A percentile compares a stretch with the other conserved stretches of the same genome.
Conservation (phyloP, 2,888 invertebrate species). For the Dicycla oo region DNA sequence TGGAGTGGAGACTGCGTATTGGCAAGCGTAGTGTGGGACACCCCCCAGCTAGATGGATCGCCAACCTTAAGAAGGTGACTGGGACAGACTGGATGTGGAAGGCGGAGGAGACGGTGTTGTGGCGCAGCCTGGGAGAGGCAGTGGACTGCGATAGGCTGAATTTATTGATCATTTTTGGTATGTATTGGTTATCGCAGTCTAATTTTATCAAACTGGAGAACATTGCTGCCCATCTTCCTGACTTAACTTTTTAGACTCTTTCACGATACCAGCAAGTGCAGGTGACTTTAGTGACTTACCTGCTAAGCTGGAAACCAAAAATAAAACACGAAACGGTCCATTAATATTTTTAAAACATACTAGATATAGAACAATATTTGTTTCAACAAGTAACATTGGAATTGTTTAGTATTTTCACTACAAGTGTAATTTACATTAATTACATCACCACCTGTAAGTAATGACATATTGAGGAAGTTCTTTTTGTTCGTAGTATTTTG, state of each 20-base stretch:
- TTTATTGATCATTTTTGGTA: too few species aligned
- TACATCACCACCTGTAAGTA: conserved; percentile 34
- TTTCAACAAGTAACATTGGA: conserved; percentile 10
- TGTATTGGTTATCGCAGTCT: too few species aligned
- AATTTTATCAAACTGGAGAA: neutral
- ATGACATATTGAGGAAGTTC: conserved; percentile 49
- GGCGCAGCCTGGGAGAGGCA: too few species aligned
- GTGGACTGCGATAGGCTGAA: too few species aligned
- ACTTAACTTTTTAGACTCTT: neutral
- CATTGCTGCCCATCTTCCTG: neutral
- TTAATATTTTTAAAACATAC: neutral
- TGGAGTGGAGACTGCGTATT: too few species aligned
- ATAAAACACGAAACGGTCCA: neutral
- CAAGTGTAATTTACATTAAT: conserved; percentile 29
- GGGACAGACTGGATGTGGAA: too few species aligned
- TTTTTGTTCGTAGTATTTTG: conserved; percentile 48
- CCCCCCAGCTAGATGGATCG: too few species aligned
- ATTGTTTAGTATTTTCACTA: conserved; percentile 37
- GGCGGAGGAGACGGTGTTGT: too few species aligned
- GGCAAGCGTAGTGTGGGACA: too few species aligned
- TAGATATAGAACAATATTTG: neutral
- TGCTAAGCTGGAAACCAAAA: neutral
- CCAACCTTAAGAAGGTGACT: too few species aligned
- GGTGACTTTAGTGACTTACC: neutral
- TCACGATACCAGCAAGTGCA: neutral